Base-by-base conservation (phyloP, 2,888 invertebrate species). In the Trichopria drosophilae region DNA sequence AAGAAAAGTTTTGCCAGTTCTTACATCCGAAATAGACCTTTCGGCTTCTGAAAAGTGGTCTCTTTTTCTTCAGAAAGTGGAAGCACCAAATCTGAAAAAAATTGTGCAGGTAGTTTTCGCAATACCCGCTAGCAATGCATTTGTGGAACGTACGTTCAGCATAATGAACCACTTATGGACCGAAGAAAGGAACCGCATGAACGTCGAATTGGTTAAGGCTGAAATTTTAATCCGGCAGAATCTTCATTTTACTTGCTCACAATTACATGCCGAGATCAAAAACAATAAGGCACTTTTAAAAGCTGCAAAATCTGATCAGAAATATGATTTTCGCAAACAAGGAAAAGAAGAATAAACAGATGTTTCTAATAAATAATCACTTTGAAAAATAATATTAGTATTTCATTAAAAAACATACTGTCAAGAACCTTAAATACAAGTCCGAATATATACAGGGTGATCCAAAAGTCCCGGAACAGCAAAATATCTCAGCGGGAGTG, bases 91-190 rank as follows among this genome's bases (percentile, higher is more conserved):
- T 42, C 24, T 34, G 20, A 39, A 19, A 26, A 51, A 39, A 34
- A 32, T 51, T n/a, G 15, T 40, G 5, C 12, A 43, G 32, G 18
- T 41, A 6, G 10, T 37, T 13, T 43, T 31, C 32, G 4, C 43
- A 3, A 40, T 39, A 20, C 44, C 51, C 1, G 36, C 29, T 10
- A 42, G 51, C 18, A 46, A 47, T 42, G 52, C 47, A 26, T 47
- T 19, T n/a, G 50, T 50, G 18, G 31, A 50, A 16, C n/a, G 43
- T 7, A 31, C 32, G 6, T 50, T 50, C 13, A 46, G 40, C 16
- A 28, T 47, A 2, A 47, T 52, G 47, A 41, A 51, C 7, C 28
- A 46, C 40, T 16, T 51, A n/a, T 51, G 46, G 51, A 26, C 40
- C 1, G 29, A 51, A 12, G 39, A 45, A 9, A 24, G 45, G 31